Conservation (phyloP, 2,888 invertebrate genomes). For the Dynastes grantii region DNA sequence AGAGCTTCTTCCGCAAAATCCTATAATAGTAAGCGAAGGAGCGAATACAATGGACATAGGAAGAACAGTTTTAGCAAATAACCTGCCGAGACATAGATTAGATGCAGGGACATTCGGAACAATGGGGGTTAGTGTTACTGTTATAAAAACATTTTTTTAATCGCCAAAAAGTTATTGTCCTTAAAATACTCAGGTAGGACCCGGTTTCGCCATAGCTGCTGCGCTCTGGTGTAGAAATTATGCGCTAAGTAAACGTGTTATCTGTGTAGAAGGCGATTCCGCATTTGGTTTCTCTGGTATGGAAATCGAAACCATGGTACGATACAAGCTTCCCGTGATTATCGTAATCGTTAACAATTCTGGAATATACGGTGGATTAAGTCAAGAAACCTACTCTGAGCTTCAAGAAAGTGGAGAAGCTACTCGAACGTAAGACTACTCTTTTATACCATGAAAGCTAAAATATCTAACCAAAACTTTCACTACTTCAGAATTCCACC, state of each 20-base stretch:
- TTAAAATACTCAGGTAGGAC: slow-evolving; percentile 76
- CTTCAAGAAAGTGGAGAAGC: slow-evolving; percentile 81
- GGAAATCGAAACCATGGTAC: slow-evolving; percentile 97
- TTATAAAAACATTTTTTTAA: not conserved
- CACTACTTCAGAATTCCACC: slow-evolving; percentile 83
- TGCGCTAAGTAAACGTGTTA: slow-evolving; percentile 85
- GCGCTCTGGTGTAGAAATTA: slow-evolving; percentile 90
- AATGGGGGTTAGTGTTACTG: slow-evolving; percentile 86
- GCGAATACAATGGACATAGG: slow-evolving; percentile 99
- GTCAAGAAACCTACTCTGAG: slow-evolving; percentile 81
- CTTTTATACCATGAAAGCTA: no score
- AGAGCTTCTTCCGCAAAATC: slow-evolving; percentile 83
- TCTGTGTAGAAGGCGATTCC: slow-evolving; percentile 97
- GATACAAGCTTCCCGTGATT: slow-evolving; percentile 93
- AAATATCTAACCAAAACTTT: no score
- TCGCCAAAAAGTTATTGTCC: not conserved
- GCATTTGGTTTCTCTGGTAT: slow-evolving; percentile 99
- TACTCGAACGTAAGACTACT: slow-evolving; percentile 79
- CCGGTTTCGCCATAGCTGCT: slow-evolving; percentile 93
- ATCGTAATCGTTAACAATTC: slow-evolving; percentile 96
- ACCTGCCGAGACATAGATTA: slow-evolving; percentile 87
- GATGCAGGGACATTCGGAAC: slow-evolving; percentile 98
- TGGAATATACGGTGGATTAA: slow-evolving; percentile 93
- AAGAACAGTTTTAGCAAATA: slow-evolving; percentile 88
- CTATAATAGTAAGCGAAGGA: slow-evolving; percentile 95